A percentile compares a stretch with the other conserved stretches of the same genome.
These are phyloP conservation scores for Empis stercorea DNA, from an alignment of 2,888 invertebrate species.

Conservation along the genomic window DNA sequence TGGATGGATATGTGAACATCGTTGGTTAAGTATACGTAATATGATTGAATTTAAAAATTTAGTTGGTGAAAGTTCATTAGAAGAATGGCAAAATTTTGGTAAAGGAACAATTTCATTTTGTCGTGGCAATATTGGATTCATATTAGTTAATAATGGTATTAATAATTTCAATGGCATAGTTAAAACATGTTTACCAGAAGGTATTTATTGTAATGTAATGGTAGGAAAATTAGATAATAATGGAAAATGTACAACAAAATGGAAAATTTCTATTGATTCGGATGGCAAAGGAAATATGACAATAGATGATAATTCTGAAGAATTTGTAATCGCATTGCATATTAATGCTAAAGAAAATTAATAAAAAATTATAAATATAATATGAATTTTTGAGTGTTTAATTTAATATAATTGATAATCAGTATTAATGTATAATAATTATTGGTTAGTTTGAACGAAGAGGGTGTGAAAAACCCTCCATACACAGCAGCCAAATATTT, in stretches of 20 bases:
- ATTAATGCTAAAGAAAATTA: slow-evolving; percentile 9
- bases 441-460: too few species aligned
- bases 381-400: too few species aligned
- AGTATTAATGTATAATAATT: too few species aligned
- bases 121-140: slow-evolving; percentile 42
- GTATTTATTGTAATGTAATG: slow-evolving; percentile 56
- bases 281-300: slow-evolving; percentile 5
- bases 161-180: slow-evolving; percentile 39
- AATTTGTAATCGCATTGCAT: slow-evolving; percentile 10
- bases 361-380: not conserved
- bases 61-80: slow-evolving; percentile 41
- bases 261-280: slow-evolving; percentile 1
- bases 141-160: slow-evolving; percentile 12
- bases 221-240: slow-evolving; percentile 33
- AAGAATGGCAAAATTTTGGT: slow-evolving; percentile 62
- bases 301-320: not conserved
- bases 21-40: slow-evolving; percentile 60
- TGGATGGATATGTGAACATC: slow-evolving; percentile 70
- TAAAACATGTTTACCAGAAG: slow-evolving; percentile 43
- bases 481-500: too few species aligned
- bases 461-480: too few species aligned
- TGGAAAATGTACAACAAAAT: slow-evolving; percentile 40
- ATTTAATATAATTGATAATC: too few species aligned
- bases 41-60: slow-evolving; percentile 61
- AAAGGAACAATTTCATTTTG: slow-evolving; percentile 68